Evolutionary conservation across 2,113 vertebrate species (phyloP).

Genomic region (Procapra przewalskii): DNA sequence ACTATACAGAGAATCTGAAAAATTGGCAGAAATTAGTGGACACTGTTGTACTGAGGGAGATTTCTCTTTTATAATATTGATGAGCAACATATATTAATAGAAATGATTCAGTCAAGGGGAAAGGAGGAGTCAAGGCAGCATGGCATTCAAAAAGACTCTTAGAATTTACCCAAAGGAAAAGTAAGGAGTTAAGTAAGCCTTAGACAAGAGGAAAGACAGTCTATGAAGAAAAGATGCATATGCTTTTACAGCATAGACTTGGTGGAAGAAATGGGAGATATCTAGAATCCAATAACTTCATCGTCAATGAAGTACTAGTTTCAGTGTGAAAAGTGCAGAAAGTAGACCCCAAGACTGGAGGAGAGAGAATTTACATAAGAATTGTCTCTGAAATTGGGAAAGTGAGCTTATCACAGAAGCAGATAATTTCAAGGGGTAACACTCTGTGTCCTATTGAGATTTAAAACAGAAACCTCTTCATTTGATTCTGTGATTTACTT

Average conservation of each 20-base stretch:
- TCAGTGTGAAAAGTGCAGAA: background rate
- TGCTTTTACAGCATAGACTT: background rate
- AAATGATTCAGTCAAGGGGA: background rate
- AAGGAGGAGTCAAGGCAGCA: background rate
- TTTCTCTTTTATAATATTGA: background rate
- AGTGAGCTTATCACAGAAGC: background rate
- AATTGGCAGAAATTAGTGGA: background rate
- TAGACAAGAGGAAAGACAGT: background rate
- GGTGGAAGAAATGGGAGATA: background rate
- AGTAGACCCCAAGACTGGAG: background rate
- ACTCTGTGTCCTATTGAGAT: background rate
- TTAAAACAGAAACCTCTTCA: background rate
- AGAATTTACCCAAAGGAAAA: background rate
- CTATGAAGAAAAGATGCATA: background rate
- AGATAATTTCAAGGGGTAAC: background rate
- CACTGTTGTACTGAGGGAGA: background rate
- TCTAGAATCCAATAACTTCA: background rate
- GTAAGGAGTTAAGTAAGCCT: background rate
- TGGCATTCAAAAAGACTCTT: background rate
- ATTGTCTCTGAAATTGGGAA: background rate
- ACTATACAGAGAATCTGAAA: background rate
- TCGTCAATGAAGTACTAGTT: background rate
- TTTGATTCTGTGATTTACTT: slow-evolving; percentile 1
- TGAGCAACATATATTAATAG: background rate
- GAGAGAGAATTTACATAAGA: background rate